phyloP scores from a whole-genome alignment of 2,797 vertebrate species.

The Chiloscyllium punctatum region DNA sequence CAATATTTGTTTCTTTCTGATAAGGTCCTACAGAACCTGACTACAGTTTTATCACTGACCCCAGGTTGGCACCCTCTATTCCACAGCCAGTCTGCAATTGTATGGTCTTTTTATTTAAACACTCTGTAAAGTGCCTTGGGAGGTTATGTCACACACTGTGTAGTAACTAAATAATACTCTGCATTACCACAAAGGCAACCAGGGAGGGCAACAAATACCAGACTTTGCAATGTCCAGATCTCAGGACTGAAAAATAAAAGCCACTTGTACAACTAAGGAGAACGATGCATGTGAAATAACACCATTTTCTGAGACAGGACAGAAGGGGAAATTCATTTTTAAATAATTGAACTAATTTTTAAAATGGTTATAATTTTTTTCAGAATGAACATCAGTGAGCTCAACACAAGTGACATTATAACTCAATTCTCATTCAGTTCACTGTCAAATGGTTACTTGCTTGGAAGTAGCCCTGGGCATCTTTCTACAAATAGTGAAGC shows the following conservation, averaged over 20 bases:
- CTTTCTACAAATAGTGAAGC: neutral
- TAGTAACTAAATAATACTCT: neutral
- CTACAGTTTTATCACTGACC: no score
- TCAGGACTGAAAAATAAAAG: neutral
- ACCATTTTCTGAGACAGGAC: neutral
- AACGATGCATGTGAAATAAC: neutral
- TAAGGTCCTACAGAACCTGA: no score
- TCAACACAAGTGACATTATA: neutral
- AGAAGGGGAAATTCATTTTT: neutral
- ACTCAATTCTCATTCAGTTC: neutral
- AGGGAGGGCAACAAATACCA: neutral
- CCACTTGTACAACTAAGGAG: neutral
- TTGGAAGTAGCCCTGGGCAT: neutral
- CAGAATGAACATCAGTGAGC: neutral
- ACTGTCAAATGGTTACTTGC: neutral
- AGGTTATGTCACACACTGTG: neutral
- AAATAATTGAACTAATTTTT: neutral
- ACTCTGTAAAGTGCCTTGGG: neutral
- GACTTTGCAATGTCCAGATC: neutral
- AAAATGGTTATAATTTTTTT: neutral
- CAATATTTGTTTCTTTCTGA: no score
- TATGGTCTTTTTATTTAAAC: neutral
- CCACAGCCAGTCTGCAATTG: neutral
- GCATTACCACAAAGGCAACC: neutral
- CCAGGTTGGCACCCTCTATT: neutral